Percentiles rank a stretch among this genome's conserved stretches.
Evolutionary conservation across 1,140 invertebrate genomes (phyloP).

Genomic region (Panulirus ornatus): DNA sequence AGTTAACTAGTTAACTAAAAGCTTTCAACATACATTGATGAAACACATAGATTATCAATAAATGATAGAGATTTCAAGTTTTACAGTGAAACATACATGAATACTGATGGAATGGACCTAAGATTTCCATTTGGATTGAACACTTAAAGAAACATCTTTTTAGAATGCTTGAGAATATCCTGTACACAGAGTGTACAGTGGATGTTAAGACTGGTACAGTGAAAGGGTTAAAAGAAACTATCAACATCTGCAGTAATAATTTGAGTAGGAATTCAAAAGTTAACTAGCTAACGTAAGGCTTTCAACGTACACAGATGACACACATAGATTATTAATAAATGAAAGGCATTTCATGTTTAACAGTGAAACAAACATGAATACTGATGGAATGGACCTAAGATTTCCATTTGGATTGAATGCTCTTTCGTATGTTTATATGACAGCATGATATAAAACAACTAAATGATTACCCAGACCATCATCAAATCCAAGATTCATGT

Average conservation of each 20-base stretch:
- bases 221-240: background rate
- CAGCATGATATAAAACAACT: too few relatives aligned
- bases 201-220: too few relatives aligned
- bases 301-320: background rate
- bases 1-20: background rate
- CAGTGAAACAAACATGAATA: background rate
- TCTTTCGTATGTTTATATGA: too few relatives aligned
- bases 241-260: background rate
- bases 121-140: background rate
- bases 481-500: too few relatives aligned
- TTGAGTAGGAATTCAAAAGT: background rate
- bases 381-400: too few relatives aligned
- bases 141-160: background rate
- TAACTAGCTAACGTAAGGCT: background rate
- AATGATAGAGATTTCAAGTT: background rate
- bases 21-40: background rate
- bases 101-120: too few relatives aligned
- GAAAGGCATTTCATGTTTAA: background rate
- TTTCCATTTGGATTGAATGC: slow-evolving; percentile 1
- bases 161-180: too few relatives aligned
- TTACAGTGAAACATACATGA: background rate
- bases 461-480: too few relatives aligned
- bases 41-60: background rate
- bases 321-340: background rate
- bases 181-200: too few relatives aligned